A percentile compares a stretch with the other conserved stretches of the same genome.
Evolutionary conservation across 1,140 invertebrate species (phyloP).

Genomic region (Anastatus disparis): DNA sequence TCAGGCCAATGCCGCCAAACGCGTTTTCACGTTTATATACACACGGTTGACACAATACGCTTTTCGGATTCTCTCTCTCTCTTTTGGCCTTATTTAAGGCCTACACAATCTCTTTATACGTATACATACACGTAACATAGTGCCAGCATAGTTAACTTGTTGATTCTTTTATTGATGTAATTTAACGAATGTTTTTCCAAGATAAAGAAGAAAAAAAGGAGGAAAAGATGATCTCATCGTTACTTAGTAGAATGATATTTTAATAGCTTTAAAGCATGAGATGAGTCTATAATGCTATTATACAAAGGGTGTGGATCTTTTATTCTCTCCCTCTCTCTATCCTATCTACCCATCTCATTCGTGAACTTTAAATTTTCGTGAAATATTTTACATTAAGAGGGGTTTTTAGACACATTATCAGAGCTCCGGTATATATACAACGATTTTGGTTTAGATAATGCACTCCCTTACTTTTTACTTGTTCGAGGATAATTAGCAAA

Average conservation of each 20-base stretch:
- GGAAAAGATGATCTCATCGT: neutral
- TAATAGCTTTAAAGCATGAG: constrained; percentile 18
- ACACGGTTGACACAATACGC: neutral
- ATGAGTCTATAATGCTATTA: constrained; percentile 10
- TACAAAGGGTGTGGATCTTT: neutral
- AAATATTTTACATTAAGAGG: neutral
- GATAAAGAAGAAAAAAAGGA: too few species aligned
- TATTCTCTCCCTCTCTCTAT: neutral
- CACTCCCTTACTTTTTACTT: too few species aligned
- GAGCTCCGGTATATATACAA: too few species aligned
- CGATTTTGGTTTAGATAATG: too few species aligned
- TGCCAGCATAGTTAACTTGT: neutral
- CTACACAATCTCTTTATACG: too few species aligned
- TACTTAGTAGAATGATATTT: constrained; percentile 6
- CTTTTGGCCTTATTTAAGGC: too few species aligned
- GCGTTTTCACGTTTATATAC: constrained; percentile 30
- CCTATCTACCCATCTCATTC: too few species aligned
- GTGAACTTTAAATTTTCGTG: neutral
- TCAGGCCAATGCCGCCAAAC: constrained; percentile 24
- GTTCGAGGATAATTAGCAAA: too few species aligned
- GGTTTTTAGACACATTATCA: neutral
- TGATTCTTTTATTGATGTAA: constrained; percentile 9
- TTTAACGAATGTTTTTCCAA: constrained; percentile 4
- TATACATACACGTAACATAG: too few species aligned
- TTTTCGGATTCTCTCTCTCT: too few species aligned